Percentiles rank a stretch among this genome's conserved stretches.
phyloP scores from a whole-genome alignment of 2,888 invertebrate species.

The Cantharis rustica region DNA sequence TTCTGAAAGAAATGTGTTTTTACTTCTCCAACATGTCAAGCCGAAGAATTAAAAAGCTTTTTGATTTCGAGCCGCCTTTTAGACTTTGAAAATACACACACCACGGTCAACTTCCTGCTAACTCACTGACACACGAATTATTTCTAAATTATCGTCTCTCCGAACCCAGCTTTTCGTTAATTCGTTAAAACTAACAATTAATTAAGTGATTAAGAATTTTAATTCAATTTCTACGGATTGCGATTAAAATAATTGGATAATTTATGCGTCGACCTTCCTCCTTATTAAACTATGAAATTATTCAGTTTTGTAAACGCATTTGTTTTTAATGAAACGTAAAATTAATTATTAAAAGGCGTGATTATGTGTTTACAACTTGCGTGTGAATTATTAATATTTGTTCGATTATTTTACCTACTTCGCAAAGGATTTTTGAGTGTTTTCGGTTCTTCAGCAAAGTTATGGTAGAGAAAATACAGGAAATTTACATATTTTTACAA shows the following conservation, averaged over 20 bases:
- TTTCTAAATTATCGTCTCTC: neutral
- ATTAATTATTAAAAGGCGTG: neutral
- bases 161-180: neutral
- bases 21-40: neutral
- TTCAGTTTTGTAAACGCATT: neutral
- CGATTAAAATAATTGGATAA: neutral
- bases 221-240: neutral
- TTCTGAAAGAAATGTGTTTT: neutral
- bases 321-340: neutral
- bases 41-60: neutral
- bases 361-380: neutral
- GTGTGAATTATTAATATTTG: neutral
- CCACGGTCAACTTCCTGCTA: conserved; percentile 1
- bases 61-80: neutral
- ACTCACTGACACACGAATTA: neutral
- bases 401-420: neutral
- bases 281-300: neutral
- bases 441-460: neutral
- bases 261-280: neutral
- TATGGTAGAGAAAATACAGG: no score
- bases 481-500: no score
- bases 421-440: no score
- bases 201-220: neutral
- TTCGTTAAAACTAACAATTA: neutral
- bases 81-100: neutral